Base-by-base conservation (phyloP, 2,113 vertebrate species). In the Elgaria multicarinata region DNA sequence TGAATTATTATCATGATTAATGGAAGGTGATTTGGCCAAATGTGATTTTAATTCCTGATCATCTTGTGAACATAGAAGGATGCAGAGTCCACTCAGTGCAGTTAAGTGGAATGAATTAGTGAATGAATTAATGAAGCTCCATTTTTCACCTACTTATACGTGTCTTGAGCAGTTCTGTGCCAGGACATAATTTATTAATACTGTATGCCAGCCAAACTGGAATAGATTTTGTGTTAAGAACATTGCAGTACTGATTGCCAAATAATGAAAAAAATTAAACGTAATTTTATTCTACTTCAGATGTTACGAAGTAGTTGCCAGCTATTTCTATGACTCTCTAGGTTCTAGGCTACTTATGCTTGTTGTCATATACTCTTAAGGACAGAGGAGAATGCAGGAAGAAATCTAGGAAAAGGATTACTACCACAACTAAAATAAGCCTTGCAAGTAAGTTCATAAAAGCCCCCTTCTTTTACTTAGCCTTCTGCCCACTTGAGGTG, bases 241-340 rank as follows among this genome's bases (percentile, higher is more conserved):
- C 87, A 91, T 2, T 87, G 69, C 53, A 85, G 67, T 86, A 69
- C 46, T 50, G 16, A 76, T 92, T 2, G 0, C 33, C 62, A 90
- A 83, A 87, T 77, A 93, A 92, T 91, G 90, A 94, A 90, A 91
- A 14, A 76, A 69, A 91, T 92, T 91, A n/a, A n/a, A n/a, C n/a
- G n/a, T n/a, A 76, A 22, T 88, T 88, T 91, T 93, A 90, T 72
- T 91, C 93, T 86, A 0, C 62, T 92, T 93, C 74, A 91, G 72
- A 90, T 24, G 78, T 86, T 46, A 92, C 84, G 62, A 86, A 85
- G n/a, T 92, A 89, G 90, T 92, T 82, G 81, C 80, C 71, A 80
- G 92, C 81, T 86, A 55, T 77, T 39, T 83, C 90, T 91, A 36
- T 24, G 18, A n/a, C 67, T 58, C 10, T 62, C 90, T 50, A 53